Evolutionary conservation across 2,797 vertebrate species (phyloP), one percentile per base, ranked within the genome.

Genomic region (Trichosurus vulpecula): DNA sequence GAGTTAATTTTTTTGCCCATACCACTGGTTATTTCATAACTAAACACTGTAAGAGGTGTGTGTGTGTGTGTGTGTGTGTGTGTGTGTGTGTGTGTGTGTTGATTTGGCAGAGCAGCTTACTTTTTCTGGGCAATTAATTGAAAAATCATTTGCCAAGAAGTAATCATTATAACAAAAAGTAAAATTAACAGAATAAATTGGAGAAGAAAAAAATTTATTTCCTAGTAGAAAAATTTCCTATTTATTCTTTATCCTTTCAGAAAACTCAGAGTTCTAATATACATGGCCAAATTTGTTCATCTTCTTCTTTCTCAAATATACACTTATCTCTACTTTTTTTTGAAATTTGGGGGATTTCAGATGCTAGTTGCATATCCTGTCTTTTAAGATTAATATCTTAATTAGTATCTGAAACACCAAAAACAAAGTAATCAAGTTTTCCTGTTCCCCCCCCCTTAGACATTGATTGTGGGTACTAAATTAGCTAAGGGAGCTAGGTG

Each of bases 11-110:
- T 92, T 96, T 2, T 16, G 13, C 14, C 93, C 95, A 51, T 74
- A 91, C 95, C 93, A 96, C 56, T 94, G 94, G 56, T 92, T 96
- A 97, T 95, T 98, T 97, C 56, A 95, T 93, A 96, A 95, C 54
- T 92, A 94, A 97, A 96, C 74, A 95, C 54, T 51, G 54, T 93
- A 92, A 93, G 93, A 22, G 1, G 54, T 55, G 54, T 55, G 95
- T 89, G 94, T 92, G 27, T 3, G 9, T 10, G 81, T n/a, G 61
- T 66, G 16, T 74, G 61, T 74, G 66, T 81, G 66, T 74, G 4
- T 61, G 95, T 90, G 94, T 92, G 30, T 2, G 8, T 9, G 94
- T 92, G 61, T 74, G n/a, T 81, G 66, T 74, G 66, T 87, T 9
- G n/a, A 51, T 51, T 87, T 87, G 55, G 25, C 25, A 95, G 57